Evolutionary conservation across 2,797 vertebrate genomes (phyloP), one percentile per base, ranked within the genome.

Genomic region (Ptychobarbus kaznakovi): DNA sequence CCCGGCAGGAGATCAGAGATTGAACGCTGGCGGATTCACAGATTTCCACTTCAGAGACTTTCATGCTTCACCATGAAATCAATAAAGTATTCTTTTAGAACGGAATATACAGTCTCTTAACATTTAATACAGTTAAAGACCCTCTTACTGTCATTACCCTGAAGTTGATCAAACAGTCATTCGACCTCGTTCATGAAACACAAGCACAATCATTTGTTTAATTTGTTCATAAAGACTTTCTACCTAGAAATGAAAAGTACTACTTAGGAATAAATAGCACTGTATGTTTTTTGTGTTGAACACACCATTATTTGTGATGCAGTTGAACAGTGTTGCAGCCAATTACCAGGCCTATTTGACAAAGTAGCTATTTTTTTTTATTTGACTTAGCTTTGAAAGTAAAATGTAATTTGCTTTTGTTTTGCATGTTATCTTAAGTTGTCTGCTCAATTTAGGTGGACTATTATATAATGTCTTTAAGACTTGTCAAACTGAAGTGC

Each of bases 401-500:
- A 13, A 76, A 76, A n/a, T 58, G 51, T 10, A 1, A 25, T 38
- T 25, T 76, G 32, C 32, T 8, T 13, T 61, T 72, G 35, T 70
- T 22, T 32, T 28, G n/a, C 22, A 28, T 32, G 16, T 25, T 72
- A 18, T 58, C 28, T 58, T 3, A 32, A 7, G 51, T 73, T 82
- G 7, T 32, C 70, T 65, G 9, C 35, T 56, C 8, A 40, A 6
- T 53, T 81, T 70, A 58, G 51, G 13, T 76, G 11, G 32, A 56
- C 3, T 56, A 16, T 40, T 38, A 58, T 38, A 75, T 76, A 58
- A 44, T 44, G 16, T 79, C 38, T 58, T 56, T 12, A 72, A 72
- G n/a, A 44, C 80, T 28, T 69, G 32, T 51, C n/a, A 53, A 70
- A 70, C 70, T 70, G 56, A 75, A 74, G 56, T 75, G 84, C 76